These are phyloP conservation scores for Meloidogyne exigua DNA, from an alignment of 1,140 invertebrate genomes.

Conservation along the genomic window DNA sequence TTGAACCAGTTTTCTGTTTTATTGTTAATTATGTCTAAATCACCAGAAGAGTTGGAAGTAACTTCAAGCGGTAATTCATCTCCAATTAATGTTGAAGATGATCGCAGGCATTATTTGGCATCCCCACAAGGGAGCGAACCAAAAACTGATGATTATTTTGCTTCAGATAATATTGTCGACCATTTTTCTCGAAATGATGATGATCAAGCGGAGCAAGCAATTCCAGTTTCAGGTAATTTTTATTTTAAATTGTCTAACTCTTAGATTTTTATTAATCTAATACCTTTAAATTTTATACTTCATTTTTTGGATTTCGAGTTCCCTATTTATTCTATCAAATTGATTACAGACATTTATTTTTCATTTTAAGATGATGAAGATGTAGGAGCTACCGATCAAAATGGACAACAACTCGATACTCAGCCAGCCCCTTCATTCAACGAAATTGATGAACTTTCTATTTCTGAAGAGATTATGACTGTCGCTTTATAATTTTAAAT, in stretches of 20 bases:
- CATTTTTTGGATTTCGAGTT: too few species aligned
- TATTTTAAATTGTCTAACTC: background rate
- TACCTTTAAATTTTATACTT: background rate
- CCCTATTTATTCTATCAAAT: background rate
- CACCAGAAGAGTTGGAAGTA: background rate
- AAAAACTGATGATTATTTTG: background rate
- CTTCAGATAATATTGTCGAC: background rate
- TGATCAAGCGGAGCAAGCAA: background rate
- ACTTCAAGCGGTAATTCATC: background rate
- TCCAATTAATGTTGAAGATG: background rate
- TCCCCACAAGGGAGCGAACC: background rate
- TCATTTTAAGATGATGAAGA: conserved; percentile 21
- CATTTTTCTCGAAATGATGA: background rate
- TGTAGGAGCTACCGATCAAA: background rate
- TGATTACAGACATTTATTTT: too few species aligned
- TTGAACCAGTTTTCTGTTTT: background rate
- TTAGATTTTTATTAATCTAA: too few species aligned
- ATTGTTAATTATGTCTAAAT: conserved; percentile 5
- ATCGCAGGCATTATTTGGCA: background rate
- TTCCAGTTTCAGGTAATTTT: conserved; percentile 30
- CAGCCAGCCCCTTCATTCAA: background rate
- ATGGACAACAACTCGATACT: background rate
- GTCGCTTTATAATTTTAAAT: background rate
- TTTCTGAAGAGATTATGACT: conserved; percentile 7
- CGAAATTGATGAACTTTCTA: background rate